A percentile compares a stretch with the other conserved stretches of the same genome.
Conservation (phyloP, 2,888 invertebrate species). For the Itoplectis maculator region DNA sequence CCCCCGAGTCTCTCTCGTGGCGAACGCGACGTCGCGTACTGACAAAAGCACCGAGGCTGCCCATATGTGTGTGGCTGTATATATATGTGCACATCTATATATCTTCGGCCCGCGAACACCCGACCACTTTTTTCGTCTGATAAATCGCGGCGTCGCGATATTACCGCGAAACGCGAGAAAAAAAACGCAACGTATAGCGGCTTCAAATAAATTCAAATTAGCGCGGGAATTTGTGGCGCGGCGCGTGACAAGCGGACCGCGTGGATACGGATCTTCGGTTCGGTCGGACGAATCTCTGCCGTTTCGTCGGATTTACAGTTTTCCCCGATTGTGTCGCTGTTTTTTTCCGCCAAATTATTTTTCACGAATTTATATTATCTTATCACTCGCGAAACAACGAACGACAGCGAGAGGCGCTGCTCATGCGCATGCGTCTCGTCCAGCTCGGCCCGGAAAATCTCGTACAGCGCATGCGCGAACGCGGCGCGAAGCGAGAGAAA, state of each 20-base stretch:
- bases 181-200: too few species aligned
- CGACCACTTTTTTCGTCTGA: background rate
- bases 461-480: conserved; percentile 22
- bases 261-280: too few species aligned
- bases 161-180: too few species aligned
- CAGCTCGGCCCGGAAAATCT: conserved; percentile 48
- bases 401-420: conserved; percentile 61
- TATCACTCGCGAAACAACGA: too few species aligned
- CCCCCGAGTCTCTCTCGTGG: conserved; percentile 38
- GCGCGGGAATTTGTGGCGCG: background rate
- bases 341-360: too few species aligned
- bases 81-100: background rate
- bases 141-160: background rate
- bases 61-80: too few species aligned
- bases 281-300: too few species aligned
- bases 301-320: too few species aligned
- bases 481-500: conserved; percentile 25
- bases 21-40: conserved; percentile 13
- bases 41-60: background rate
- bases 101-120: conserved; percentile 2
- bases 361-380: too few species aligned
- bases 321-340: too few species aligned
- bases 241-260: conserved; percentile 7
- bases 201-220: background rate
- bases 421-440: conserved; percentile 53